Evolutionary conservation across 2,113 vertebrate genomes (phyloP).

Genomic region (Microtus richardsoni): DNA sequence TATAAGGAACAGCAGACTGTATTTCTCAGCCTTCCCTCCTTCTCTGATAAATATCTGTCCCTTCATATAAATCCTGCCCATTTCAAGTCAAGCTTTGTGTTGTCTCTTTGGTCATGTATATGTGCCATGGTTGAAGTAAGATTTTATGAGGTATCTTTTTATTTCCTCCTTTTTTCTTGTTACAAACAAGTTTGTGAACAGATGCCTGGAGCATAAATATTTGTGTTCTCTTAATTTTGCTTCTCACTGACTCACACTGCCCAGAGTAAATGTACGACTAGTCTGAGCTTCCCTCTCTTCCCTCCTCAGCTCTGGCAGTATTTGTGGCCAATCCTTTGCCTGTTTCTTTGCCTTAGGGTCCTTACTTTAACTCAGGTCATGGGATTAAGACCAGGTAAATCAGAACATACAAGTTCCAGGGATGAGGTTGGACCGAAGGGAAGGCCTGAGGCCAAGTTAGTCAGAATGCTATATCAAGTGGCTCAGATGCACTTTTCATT

Average conservation of each 20-base stretch:
- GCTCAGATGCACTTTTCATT: background rate
- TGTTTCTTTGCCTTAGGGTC: background rate
- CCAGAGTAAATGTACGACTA: background rate
- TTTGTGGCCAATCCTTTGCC: background rate
- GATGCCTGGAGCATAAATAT: conserved; percentile 4
- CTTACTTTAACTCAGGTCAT: conserved; percentile 14
- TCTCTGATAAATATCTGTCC: background rate
- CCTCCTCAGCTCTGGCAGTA: background rate
- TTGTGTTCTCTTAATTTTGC: background rate
- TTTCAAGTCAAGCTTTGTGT: background rate
- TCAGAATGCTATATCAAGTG: background rate
- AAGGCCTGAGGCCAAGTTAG: background rate
- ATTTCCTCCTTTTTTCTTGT: background rate
- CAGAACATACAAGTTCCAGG: background rate
- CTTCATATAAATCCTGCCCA: background rate
- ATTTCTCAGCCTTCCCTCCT: background rate
- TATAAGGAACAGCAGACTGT: background rate
- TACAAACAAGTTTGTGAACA: background rate
- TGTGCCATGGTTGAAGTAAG: background rate
- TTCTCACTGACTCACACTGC: background rate
- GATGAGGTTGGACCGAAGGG: background rate
- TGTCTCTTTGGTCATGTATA: background rate
- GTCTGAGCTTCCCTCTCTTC: background rate
- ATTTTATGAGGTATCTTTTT: background rate
- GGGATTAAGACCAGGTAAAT: conserved; percentile 46